phyloP scores from a whole-genome alignment of 1,140 invertebrate genomes.

The Brachionus sp. region DNA sequence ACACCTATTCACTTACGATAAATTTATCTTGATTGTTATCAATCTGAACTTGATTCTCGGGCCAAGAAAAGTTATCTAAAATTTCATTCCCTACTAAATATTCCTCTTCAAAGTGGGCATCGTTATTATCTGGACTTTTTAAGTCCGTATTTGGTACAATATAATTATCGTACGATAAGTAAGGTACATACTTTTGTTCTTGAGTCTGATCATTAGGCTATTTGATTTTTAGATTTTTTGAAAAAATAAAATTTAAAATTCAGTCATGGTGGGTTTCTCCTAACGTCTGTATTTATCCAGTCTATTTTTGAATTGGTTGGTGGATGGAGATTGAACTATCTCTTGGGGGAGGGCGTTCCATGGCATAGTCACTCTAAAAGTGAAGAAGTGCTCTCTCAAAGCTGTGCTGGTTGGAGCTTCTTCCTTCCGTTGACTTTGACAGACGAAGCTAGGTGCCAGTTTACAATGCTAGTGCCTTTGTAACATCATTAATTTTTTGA shows the following conservation, averaged over 20 bases:
- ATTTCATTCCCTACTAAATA: neutral
- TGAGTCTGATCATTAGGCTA: neutral
- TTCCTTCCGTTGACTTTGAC: no score
- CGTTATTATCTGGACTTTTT: neutral
- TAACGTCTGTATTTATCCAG: no score
- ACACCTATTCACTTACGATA: neutral
- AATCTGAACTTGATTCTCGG: neutral
- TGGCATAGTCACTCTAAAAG: no score
- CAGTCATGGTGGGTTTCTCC: no score
- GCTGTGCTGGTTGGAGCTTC: no score
- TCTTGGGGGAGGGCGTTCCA: no score
- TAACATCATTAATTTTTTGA: no score
- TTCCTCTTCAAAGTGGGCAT: neutral
- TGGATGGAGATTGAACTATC: no score
- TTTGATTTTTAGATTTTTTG: neutral
- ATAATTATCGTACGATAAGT: conserved; percentile 40
- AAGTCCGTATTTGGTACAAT: neutral
- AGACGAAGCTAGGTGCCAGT: no score
- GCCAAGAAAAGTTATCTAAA: neutral
- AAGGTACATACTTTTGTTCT: neutral
- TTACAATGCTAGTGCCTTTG: no score
- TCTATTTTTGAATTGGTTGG: no score
- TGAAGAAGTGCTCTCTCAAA: no score
- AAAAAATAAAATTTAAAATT: neutral
- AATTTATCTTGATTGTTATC: neutral